These are phyloP conservation scores for Paguma larvata DNA, from an alignment of 2,797 vertebrate genomes.

Conservation along the genomic window DNA sequence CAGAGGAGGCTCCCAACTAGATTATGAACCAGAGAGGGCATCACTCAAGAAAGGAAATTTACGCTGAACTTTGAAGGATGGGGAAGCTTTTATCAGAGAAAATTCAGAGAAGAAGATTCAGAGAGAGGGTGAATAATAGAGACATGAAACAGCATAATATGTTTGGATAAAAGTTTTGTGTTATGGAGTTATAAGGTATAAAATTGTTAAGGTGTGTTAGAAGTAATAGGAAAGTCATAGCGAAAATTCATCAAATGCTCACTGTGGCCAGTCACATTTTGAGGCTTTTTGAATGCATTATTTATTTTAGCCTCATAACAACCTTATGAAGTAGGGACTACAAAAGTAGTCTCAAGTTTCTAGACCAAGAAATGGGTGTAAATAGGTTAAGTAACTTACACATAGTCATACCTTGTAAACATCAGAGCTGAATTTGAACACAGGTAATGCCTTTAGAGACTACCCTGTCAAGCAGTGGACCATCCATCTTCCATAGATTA, in stretches of 20 bases:
- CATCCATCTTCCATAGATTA: neutral
- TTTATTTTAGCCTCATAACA: neutral
- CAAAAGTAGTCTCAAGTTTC: neutral
- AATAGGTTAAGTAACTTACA: neutral
- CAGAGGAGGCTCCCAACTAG: neutral
- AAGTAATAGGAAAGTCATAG: neutral
- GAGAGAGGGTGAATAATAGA: neutral
- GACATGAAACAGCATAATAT: neutral
- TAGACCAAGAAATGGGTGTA: neutral
- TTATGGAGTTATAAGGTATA: neutral
- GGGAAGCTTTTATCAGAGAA: neutral
- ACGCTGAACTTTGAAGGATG: neutral
- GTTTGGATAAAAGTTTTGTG: neutral
- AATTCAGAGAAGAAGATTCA: neutral
- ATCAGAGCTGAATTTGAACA: neutral
- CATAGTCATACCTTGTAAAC: neutral
- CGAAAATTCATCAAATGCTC: constrained; percentile 9
- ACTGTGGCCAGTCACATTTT: neutral
- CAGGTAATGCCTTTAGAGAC: neutral
- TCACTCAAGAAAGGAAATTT: neutral
- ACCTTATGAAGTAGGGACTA: neutral
- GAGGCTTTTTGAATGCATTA: neutral
- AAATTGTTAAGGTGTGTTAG: neutral
- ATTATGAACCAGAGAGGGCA: neutral
- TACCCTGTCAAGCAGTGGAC: neutral